A percentile compares a stretch with the other conserved stretches of the same genome.
Evolutionary conservation across 2,888 invertebrate genomes (phyloP).

Genomic region (Zhengitettix transpicula): DNA sequence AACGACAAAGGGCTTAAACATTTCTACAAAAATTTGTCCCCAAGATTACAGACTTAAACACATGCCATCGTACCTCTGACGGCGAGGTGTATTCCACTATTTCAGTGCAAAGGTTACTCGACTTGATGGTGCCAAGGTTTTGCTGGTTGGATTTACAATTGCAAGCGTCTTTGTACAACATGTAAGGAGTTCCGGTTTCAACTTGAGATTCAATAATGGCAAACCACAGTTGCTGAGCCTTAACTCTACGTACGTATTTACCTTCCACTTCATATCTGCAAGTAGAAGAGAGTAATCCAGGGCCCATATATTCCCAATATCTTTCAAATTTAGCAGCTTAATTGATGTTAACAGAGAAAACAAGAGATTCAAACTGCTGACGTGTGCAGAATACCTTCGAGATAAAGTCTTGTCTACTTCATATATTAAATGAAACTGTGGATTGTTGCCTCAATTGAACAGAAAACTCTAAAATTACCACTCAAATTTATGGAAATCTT

Average conservation of each 20-base stretch:
- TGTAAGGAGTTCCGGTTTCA: constrained; percentile 96
- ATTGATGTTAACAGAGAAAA: too few species aligned
- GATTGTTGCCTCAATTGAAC: too few species aligned
- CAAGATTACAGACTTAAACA: too few species aligned
- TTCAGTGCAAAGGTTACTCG: constrained; percentile 96
- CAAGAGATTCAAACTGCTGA: too few species aligned
- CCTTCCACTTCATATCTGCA: constrained; percentile 66
- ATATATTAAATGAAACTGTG: too few species aligned
- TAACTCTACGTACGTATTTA: constrained; percentile 37
- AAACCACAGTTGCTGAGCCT: constrained; percentile 82
- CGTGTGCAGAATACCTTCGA: too few species aligned
- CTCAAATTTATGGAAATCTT: too few species aligned
- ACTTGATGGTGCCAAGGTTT: constrained; percentile 94
- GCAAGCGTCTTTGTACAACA: constrained; percentile 92
- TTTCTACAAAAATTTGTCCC: too few species aligned
- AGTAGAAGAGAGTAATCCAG: background rate
- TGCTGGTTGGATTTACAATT: constrained; percentile 96
- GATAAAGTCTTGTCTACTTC: too few species aligned
- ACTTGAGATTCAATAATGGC: constrained; percentile 88
- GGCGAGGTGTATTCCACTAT: constrained; percentile 84
- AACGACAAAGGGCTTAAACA: constrained; percentile 3
- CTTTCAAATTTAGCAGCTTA: too few species aligned
- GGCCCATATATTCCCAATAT: too few species aligned
- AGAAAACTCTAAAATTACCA: too few species aligned
- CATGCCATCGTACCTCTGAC: constrained; percentile 42